These are phyloP conservation scores for Limnephilus auricula DNA, from an alignment of 2,888 invertebrate genomes.

Conservation along the genomic window DNA sequence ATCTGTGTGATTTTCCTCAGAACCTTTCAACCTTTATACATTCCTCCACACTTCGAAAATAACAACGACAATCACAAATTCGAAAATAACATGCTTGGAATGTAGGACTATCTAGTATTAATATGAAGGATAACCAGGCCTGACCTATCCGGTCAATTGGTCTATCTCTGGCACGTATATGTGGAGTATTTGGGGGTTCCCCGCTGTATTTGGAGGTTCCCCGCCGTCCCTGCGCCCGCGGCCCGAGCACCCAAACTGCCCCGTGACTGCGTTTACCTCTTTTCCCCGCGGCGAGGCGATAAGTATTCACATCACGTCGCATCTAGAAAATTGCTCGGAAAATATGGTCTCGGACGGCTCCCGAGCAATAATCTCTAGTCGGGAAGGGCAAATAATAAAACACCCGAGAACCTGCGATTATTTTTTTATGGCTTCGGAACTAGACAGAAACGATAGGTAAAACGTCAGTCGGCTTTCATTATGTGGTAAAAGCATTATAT, in stretches of 20 bases:
- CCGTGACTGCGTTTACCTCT: conserved; percentile 50
- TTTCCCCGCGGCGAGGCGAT: conserved; percentile 53
- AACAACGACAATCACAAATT: too few species aligned
- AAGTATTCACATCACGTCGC: conserved; percentile 65
- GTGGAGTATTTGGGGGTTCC: too few species aligned
- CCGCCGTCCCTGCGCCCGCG: not conserved
- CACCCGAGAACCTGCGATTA: conserved; percentile 57
- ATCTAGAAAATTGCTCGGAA: conserved; percentile 66
- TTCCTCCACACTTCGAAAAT: not conserved
- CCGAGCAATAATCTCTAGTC: conserved; percentile 63
- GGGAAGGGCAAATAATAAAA: conserved; percentile 61
- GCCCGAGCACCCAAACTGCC: not conserved
- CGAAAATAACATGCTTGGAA: too few species aligned
- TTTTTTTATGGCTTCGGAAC: conserved; percentile 51
- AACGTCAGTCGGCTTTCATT: not conserved
- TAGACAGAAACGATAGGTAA: conserved; percentile 20
- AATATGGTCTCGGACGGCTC: conserved; percentile 66
- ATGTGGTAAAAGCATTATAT: not conserved
- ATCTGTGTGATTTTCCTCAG: not conserved
- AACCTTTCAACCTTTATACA: not conserved
- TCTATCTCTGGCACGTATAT: not conserved
- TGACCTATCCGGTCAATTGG: conserved; percentile 9
- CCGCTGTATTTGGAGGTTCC: not conserved
- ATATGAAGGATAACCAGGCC: not conserved
- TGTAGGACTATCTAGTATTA: not conserved